Evolutionary conservation across 2,113 vertebrate genomes (phyloP).

Genomic region (Uria aalge): DNA sequence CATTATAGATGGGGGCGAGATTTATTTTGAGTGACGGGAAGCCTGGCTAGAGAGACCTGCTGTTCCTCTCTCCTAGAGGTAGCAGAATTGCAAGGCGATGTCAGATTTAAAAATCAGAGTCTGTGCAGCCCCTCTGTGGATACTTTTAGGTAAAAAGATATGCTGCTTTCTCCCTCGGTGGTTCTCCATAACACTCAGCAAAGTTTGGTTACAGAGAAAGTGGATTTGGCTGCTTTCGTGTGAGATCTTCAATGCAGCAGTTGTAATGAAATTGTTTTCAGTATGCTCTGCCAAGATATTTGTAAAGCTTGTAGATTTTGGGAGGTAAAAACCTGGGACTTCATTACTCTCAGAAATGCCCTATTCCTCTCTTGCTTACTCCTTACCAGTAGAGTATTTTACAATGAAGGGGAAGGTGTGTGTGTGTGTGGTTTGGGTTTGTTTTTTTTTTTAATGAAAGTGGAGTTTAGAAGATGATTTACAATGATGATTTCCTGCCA

Average conservation of each 20-base stretch:
- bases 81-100: background rate
- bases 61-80: background rate
- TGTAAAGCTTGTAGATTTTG: background rate
- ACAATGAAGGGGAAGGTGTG: background rate
- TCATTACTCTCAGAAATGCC: background rate
- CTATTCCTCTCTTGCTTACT: background rate
- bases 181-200: background rate
- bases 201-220: background rate
- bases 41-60: background rate
- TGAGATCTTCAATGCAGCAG: background rate
- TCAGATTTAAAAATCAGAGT: background rate
- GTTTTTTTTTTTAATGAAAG: background rate
- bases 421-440: background rate
- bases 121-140: background rate
- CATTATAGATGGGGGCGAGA: background rate
- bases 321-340: background rate
- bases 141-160: background rate
- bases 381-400: background rate
- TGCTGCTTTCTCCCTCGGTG: background rate
- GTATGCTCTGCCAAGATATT: background rate
- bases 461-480: background rate
- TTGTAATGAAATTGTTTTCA: background rate
- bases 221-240: background rate
- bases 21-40: background rate
- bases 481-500: background rate